phyloP scores from a whole-genome alignment of 2,888 invertebrate genomes.

The Polyommatus iphigenia region DNA sequence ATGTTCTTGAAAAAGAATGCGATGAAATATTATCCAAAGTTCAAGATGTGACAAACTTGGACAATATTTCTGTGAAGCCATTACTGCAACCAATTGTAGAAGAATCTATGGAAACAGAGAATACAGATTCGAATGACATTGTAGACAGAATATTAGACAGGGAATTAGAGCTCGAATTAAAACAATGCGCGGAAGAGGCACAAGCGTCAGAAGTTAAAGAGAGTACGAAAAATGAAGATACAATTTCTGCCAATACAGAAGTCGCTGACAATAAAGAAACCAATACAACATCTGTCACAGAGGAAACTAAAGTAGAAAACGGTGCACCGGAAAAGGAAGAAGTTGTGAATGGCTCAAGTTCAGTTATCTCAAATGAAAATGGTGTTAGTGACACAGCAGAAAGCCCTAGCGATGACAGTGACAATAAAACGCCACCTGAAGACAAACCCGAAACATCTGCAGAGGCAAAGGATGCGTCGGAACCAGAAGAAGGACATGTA shows the following conservation, averaged over 20 bases:
- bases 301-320: conserved; percentile 32
- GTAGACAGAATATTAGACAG: conserved; percentile 68
- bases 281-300: conserved; percentile 31
- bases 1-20: conserved; percentile 73
- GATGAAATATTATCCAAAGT: conserved; percentile 74
- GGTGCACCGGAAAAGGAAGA: conserved; percentile 4
- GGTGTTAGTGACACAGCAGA: conserved; percentile 15
- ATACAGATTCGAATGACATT: conserved; percentile 63
- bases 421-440: conserved; percentile 40
- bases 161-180: conserved; percentile 64
- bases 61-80: conserved; percentile 65
- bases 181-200: conserved; percentile 52
- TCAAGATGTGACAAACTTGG: conserved; percentile 69
- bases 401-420: background rate
- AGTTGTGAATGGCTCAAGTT: background rate
- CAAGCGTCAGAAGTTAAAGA: conserved; percentile 39
- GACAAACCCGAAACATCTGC: conserved; percentile 40
- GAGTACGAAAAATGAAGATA: conserved; percentile 37
- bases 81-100: conserved; percentile 63
- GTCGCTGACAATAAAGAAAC: conserved; percentile 35
- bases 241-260: conserved; percentile 34
- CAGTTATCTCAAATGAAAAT: conserved; percentile 13
- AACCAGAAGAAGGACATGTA: conserved; percentile 55
- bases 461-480: conserved; percentile 42
- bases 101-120: conserved; percentile 67